A percentile compares a stretch with the other conserved stretches of the same genome.
Evolutionary conservation across 2,888 invertebrate genomes (phyloP).

Genomic region (Ectobius pallidus): DNA sequence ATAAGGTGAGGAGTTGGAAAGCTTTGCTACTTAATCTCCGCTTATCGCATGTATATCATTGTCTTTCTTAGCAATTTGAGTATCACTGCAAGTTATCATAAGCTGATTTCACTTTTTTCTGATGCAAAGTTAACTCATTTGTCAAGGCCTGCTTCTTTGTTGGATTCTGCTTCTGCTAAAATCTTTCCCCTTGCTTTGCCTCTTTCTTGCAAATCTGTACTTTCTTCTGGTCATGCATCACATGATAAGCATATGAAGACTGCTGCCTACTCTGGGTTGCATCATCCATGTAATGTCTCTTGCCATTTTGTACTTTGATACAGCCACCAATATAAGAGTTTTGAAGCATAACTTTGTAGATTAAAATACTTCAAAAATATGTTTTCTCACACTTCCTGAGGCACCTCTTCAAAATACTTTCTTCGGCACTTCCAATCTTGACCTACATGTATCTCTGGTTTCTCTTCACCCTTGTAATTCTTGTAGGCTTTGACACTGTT

Average conservation of each 20-base stretch:
- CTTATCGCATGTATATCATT: too few species aligned
- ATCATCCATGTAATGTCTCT: not conserved
- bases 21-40: too few species aligned
- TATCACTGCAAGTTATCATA: too few species aligned
- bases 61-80: too few species aligned
- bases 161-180: too few species aligned
- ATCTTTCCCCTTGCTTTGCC: too few species aligned
- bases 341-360: not conserved
- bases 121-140: too few species aligned
- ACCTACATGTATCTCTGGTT: not conserved
- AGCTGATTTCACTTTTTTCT: too few species aligned
- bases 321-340: not conserved
- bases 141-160: too few species aligned
- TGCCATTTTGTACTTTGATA: not conserved
- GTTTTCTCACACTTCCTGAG: not conserved
- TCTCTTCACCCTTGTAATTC: not conserved
- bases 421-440: not conserved
- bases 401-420: not conserved
- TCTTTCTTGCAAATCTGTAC: not conserved
- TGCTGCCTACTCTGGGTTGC: not conserved
- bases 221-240: not conserved
- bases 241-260: not conserved
- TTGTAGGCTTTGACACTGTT: not conserved
- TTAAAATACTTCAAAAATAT: not conserved
- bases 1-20: not conserved